Conservation (phyloP, 2,797 vertebrate species). For the Alectoris magna region DNA sequence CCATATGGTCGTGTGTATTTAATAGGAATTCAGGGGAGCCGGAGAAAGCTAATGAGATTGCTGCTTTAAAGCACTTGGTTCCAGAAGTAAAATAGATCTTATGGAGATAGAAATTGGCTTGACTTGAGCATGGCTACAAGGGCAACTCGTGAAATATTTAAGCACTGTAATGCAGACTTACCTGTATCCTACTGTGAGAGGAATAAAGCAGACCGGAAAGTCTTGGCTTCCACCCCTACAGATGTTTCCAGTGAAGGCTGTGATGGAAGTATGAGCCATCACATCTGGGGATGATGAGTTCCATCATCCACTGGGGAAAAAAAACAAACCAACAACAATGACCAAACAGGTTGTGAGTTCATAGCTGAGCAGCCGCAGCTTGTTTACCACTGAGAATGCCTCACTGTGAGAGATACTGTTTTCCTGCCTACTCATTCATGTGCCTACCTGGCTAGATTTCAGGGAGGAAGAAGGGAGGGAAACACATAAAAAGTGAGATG, state of each 20-base stretch:
- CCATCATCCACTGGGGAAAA: not conserved
- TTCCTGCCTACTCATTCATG: not conserved
- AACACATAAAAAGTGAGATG: not conserved
- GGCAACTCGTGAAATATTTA: not conserved
- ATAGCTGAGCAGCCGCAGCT: not conserved
- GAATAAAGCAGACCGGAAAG: not conserved
- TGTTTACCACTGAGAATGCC: not conserved
- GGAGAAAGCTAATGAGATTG: not conserved
- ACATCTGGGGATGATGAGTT: not conserved
- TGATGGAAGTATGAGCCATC: not conserved
- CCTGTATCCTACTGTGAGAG: not conserved
- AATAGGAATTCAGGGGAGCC: not conserved
- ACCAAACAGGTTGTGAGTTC: not conserved
- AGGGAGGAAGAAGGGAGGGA: not conserved
- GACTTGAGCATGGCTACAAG: not conserved
- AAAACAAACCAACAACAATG: not conserved
- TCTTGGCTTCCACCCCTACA: not conserved
- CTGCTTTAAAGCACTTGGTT: conserved; percentile 46
- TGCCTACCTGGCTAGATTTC: not conserved
- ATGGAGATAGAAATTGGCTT: not conserved
- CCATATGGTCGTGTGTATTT: not conserved
- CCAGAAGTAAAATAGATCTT: not conserved
- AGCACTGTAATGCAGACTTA: not conserved
- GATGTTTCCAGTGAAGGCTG: not conserved
- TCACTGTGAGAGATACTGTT: not conserved